Evolutionary conservation across 2,888 invertebrate species (phyloP), one percentile per base, ranked within the genome.

Genomic region (Netelia melanura): DNA sequence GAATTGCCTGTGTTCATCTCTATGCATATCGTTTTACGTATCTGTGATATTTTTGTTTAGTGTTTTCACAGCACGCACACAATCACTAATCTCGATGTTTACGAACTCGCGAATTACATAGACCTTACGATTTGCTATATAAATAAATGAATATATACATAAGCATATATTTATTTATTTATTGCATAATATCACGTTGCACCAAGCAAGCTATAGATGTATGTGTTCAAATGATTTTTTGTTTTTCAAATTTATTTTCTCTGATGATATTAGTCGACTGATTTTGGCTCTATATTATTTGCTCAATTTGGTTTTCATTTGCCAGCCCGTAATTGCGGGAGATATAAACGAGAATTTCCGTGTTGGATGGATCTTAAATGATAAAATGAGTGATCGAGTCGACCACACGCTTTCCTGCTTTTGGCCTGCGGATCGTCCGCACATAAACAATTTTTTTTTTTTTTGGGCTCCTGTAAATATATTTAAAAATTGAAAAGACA

Each of bases 381-480:
- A 81, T 81, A 23, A 62, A 85, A 74, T 58, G 67, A 88, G 85
- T 89, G 88, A 89, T 88, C 87, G 87, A 89, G 88, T 91, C 90
- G 89, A 90, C 86, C 89, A 90, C 89, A 90, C 90, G 92, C 91
- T 92, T 91, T 90, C 87, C 89, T 91, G 91, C 91, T 92, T 93
- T 92, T 93, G 90, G 91, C 90, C 90, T 92, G 89, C 89, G 90
- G 89, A 89, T 90, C 88, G 89, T 48, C 90, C 89, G 87, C 88
- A 87, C 88, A 87, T 81, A 76, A 64, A 17, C 58, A 48, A n/a
- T 14, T 9, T 21, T 21, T 58, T 21, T 21, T 58, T 58, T 58
- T 9, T 23, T 8, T 5, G 58, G 17, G 58, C 58, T 58, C 58
- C 48, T 48, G 48, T 48, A 64, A 76, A 25, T 48, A 62, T 38